A percentile compares a stretch with the other conserved stretches of the same genome.
Conservation (phyloP, 2,888 invertebrate species). For the Hemithea aestivaria region DNA sequence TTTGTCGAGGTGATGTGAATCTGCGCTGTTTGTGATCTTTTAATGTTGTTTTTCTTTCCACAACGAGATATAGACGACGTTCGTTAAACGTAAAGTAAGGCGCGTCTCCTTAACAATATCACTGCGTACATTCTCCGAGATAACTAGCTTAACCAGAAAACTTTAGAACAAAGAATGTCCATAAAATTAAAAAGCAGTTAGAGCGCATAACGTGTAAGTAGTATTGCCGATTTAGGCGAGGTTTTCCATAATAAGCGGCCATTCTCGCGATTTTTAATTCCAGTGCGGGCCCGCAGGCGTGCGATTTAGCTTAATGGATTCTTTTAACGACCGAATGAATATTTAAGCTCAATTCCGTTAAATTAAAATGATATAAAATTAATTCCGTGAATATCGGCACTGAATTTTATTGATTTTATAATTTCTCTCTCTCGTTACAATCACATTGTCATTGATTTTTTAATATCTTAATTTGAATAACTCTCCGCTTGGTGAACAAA, state of each 20-base stretch:
- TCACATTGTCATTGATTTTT: constrained; percentile 34
- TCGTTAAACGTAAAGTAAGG: not conserved
- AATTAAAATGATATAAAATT: constrained; percentile 63
- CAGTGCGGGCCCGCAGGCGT: constrained; percentile 32
- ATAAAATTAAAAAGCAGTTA: constrained; percentile 24
- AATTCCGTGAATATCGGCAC: constrained; percentile 37
- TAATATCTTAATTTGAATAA: constrained; percentile 29
- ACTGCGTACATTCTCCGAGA: not conserved
- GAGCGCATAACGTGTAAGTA: constrained; percentile 23
- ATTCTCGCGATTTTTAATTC: constrained; percentile 50
- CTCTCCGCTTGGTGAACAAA: constrained; percentile 20
- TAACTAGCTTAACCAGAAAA: constrained; percentile 3
- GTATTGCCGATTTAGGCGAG: constrained; percentile 24
- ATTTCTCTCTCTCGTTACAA: constrained; percentile 32
- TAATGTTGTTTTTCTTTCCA: constrained; percentile 17
- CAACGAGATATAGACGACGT: constrained; percentile 9
- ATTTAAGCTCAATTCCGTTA: constrained; percentile 54
- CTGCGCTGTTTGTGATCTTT: constrained; percentile 8
- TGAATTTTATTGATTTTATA: constrained; percentile 38
- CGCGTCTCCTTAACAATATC: not conserved
- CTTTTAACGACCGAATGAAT: constrained; percentile 64
- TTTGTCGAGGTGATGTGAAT: constrained; percentile 19
- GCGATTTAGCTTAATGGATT: constrained; percentile 61
- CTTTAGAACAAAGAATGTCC: constrained; percentile 14
- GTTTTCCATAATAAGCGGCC: constrained; percentile 28